A percentile compares a stretch with the other conserved stretches of the same genome.
These are phyloP conservation scores for Cladorhizidae sp. DNA, from an alignment of 37 sponge, comb jelly and placozoan genomes.

Conservation along the genomic window DNA sequence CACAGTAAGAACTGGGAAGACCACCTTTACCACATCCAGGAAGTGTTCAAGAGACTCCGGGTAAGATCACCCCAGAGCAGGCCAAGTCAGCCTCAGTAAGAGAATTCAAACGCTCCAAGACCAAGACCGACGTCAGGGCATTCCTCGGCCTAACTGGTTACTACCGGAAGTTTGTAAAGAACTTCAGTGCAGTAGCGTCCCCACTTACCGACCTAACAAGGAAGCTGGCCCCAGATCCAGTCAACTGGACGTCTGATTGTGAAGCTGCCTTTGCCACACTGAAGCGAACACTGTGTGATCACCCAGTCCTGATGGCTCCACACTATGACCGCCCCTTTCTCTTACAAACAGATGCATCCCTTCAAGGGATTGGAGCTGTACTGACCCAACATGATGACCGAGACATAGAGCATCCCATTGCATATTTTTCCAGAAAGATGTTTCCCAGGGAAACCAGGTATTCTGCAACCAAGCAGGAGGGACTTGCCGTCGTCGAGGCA, in stretches of 20 bases:
- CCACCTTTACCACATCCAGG: slow-evolving; percentile 20
- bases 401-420: neutral
- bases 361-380: neutral
- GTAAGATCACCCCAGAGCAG: neutral
- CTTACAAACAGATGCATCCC: neutral
- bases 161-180: slow-evolving; percentile 31
- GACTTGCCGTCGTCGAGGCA: neutral
- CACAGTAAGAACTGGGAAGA: slow-evolving; percentile 34
- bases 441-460: neutral
- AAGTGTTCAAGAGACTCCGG: slow-evolving; percentile 1
- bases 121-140: slow-evolving; percentile 17
- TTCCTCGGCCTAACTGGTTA: slow-evolving; percentile 49
- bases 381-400: neutral
- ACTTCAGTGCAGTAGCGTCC: slow-evolving; percentile 2
- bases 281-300: neutral
- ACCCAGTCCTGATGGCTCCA: neutral
- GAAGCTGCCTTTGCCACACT: neutral
- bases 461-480: neutral
- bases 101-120: neutral
- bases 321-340: neutral
- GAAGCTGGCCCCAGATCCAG: neutral
- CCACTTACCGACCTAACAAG: slow-evolving; percentile 16
- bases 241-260: neutral
- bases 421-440: neutral
- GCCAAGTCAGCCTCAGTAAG: slow-evolving; percentile 17